Percentiles rank a stretch among this genome's conserved stretches.
Conservation (phyloP, 2,113 vertebrate species). For the Chaetodon trifascialis region DNA sequence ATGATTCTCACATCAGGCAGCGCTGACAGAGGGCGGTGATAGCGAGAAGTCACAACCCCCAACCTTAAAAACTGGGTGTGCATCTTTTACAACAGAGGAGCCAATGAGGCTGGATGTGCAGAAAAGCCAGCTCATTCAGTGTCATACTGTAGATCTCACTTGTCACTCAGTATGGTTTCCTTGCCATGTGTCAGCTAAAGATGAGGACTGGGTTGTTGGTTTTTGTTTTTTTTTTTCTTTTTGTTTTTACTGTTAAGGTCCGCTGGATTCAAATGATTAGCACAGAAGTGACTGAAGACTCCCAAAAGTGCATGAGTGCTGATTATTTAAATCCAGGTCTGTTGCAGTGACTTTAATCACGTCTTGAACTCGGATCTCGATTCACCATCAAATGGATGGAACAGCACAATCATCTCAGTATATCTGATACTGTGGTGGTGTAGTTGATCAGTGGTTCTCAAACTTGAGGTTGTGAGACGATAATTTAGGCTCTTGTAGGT, state of each 20-base stretch:
- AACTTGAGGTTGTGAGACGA: slow-evolving; percentile 35
- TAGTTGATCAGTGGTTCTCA: slow-evolving; percentile 7
- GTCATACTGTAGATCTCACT: background rate
- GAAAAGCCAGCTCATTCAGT: background rate
- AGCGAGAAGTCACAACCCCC: slow-evolving; percentile 17
- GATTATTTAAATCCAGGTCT: slow-evolving; percentile 63
- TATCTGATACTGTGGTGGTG: slow-evolving; percentile 9
- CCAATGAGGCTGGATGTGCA: slow-evolving; percentile 1
- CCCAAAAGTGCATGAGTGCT: slow-evolving; percentile 74
- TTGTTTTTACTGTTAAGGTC: slow-evolving; percentile 33
- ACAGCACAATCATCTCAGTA: slow-evolving; percentile 44
- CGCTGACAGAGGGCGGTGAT: background rate
- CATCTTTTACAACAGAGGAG: slow-evolving; percentile 17
- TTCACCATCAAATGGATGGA: slow-evolving; percentile 22
- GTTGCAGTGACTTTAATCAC: slow-evolving; percentile 32
- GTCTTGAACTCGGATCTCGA: slow-evolving; percentile 27
- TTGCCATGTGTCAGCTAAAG: slow-evolving; percentile 5
- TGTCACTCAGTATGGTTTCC: background rate
- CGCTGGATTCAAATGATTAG: slow-evolving; percentile 59
- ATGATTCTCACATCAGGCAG: background rate
- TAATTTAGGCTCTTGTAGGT: background rate
- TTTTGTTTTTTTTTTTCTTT: background rate
- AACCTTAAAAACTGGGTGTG: slow-evolving; percentile 10
- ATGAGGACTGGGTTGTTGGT: too few species aligned
- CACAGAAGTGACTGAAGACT: slow-evolving; percentile 57